Evolutionary conservation across 2,888 invertebrate species (phyloP).

Genomic region (Pseudococcus longispinus): DNA sequence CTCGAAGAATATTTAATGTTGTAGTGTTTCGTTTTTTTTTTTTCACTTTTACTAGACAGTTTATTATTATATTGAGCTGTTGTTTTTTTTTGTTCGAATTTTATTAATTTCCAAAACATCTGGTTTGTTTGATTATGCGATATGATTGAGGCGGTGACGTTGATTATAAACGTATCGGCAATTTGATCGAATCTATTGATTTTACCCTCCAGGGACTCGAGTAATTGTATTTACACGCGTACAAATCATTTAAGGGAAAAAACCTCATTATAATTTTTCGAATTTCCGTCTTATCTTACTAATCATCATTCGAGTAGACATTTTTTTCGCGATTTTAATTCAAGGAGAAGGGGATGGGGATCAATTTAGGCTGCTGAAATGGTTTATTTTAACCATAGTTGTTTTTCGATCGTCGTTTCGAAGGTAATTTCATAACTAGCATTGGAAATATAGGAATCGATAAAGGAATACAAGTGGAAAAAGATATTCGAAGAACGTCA

Average conservation of each 20-base stretch:
- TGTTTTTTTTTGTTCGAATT: background rate
- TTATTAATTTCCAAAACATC: background rate
- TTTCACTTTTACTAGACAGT: background rate
- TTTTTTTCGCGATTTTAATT: background rate
- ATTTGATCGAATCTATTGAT: background rate
- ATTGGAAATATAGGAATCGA: background rate
- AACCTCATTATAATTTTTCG: background rate
- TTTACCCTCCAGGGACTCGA: background rate
- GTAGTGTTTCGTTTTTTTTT: background rate
- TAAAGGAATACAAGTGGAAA: constrained; percentile 18
- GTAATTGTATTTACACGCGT: background rate
- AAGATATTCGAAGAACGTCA: constrained; percentile 15
- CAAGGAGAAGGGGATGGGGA: no score
- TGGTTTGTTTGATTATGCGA: background rate
- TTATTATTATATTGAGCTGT: background rate
- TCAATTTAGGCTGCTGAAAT: background rate
- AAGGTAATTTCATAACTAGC: constrained; percentile 7
- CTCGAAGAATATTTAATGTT: constrained; percentile 9
- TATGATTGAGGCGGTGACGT: background rate
- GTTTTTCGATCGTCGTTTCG: background rate
- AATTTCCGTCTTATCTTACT: background rate
- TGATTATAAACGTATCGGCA: background rate
- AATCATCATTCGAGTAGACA: background rate
- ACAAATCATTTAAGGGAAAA: background rate
- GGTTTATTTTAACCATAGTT: background rate